Conservation (phyloP, 2,113 vertebrate species). For the Chinchilla lanigera region DNA sequence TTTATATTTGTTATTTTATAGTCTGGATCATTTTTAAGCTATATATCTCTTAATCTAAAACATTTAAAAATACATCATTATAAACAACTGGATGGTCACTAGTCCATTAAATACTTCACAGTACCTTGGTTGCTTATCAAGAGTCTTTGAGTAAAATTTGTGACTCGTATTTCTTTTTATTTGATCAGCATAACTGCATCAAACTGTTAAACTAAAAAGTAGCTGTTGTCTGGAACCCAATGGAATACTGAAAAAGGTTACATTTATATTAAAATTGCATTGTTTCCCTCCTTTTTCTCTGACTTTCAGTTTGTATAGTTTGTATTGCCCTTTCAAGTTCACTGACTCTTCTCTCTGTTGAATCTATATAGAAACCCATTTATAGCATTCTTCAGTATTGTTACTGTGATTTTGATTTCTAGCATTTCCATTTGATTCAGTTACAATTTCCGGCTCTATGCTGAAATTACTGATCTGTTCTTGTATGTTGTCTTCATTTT, state of each 20-base stretch:
- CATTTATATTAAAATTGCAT: conserved; percentile 23
- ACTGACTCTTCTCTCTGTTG: neutral
- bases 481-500: conserved; percentile 41
- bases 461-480: conserved; percentile 20
- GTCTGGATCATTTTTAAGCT: conserved; percentile 10
- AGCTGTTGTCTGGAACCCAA: neutral
- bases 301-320: neutral
- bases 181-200: conserved; percentile 29
- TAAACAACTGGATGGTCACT: conserved; percentile 3
- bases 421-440: conserved; percentile 24
- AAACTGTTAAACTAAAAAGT: conserved; percentile 28
- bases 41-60: conserved; percentile 54
- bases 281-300: neutral
- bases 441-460: neutral
- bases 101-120: neutral
- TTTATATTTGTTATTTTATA: neutral
- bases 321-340: neutral
- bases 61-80: neutral
- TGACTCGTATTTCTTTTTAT: neutral
- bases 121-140: neutral
- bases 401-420: conserved; percentile 45
- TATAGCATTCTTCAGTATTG: neutral
- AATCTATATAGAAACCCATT: neutral
- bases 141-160: neutral
- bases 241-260: neutral